phyloP scores from a whole-genome alignment of 2,888 invertebrate genomes.

The Punctoribates punctum region DNA sequence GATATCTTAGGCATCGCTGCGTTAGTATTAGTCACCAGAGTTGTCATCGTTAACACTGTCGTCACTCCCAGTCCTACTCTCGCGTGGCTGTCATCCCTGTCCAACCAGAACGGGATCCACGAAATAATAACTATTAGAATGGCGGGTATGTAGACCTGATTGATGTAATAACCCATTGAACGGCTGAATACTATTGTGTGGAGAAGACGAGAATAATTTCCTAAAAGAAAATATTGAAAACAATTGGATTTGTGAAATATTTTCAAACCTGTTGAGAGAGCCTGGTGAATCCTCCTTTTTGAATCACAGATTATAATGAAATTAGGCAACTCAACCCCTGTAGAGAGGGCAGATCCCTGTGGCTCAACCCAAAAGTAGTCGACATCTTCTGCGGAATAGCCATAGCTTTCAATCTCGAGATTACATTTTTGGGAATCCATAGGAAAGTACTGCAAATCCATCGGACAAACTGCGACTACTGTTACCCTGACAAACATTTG shows the following conservation, averaged over 20 bases:
- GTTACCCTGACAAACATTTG: background rate
- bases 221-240: constrained; percentile 56
- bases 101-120: constrained; percentile 50
- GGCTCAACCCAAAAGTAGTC: background rate
- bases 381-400: constrained; percentile 2
- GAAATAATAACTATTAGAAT: constrained; percentile 50
- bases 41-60: constrained; percentile 59
- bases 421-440: background rate
- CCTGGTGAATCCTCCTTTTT: too few relatives aligned
- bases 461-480: background rate
- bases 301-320: too few relatives aligned
- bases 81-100: constrained; percentile 50
- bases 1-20: constrained; percentile 56
- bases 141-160: constrained; percentile 53
- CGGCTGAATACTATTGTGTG: constrained; percentile 52
- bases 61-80: constrained; percentile 50
- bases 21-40: constrained; percentile 52
- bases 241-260: background rate
- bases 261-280: background rate
- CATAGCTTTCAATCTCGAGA: background rate
- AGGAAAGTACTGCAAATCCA: constrained; percentile 22
- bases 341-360: background rate
- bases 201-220: constrained; percentile 52
- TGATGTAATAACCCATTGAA: constrained; percentile 54
- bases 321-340: background rate